Conservation (phyloP, 2,888 invertebrate species). For the Epicampocera succincta region DNA sequence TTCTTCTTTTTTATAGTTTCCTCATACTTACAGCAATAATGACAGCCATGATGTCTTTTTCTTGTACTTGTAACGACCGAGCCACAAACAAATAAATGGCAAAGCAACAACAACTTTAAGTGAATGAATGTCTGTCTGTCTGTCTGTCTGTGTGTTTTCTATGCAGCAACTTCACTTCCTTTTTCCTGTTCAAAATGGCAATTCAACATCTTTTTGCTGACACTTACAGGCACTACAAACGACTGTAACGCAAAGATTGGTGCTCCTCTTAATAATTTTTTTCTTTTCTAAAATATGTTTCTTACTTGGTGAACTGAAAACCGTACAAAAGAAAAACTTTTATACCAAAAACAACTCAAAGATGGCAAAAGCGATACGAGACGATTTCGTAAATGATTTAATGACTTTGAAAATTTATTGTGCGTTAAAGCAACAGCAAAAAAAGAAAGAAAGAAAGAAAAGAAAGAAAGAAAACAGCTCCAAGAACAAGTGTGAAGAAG, state of each 20-base stretch:
- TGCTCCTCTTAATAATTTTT: slow-evolving; percentile 16
- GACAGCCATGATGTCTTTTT: slow-evolving; percentile 59
- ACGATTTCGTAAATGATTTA: slow-evolving; percentile 76
- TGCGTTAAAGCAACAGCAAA: slow-evolving; percentile 74
- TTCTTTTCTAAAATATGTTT: background rate
- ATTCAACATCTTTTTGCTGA: slow-evolving; percentile 69
- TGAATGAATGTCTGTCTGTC: slow-evolving; percentile 6
- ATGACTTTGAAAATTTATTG: slow-evolving; percentile 80
- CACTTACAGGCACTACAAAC: slow-evolving; percentile 55
- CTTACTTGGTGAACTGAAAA: background rate
- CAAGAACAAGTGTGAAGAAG: slow-evolving; percentile 22
- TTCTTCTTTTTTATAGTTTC: background rate
- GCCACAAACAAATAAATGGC: slow-evolving; percentile 30
- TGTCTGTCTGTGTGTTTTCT: slow-evolving; percentile 55
- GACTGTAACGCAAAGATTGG: slow-evolving; percentile 14
- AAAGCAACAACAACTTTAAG: slow-evolving; percentile 31
- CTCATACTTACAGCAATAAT: slow-evolving; percentile 26
- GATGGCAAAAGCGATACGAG: slow-evolving; percentile 65
- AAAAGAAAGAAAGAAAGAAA: too few relatives aligned
- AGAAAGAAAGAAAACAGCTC: too few relatives aligned
- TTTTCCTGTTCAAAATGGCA: slow-evolving; percentile 66
- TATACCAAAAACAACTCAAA: slow-evolving; percentile 22
- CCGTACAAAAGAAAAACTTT: slow-evolving; percentile 22
- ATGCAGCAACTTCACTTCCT: slow-evolving; percentile 68
- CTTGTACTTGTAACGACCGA: slow-evolving; percentile 40